These are phyloP conservation scores for Sclerurus mexicanus DNA, from an alignment of 2,113 vertebrate species.

Conservation along the genomic window DNA sequence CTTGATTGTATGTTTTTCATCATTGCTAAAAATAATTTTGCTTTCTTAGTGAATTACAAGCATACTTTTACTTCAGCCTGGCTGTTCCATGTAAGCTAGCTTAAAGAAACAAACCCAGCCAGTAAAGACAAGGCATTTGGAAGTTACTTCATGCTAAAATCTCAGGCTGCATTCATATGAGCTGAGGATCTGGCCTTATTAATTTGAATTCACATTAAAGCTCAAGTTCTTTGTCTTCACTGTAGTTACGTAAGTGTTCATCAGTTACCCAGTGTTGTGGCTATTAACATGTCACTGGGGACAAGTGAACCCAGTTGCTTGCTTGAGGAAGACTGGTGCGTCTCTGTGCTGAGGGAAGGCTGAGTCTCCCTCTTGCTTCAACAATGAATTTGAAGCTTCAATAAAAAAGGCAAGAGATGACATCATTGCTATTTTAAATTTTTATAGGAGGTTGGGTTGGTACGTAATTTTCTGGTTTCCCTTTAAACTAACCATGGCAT, in stretches of 20 bases:
- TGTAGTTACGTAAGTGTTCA: background rate
- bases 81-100: background rate
- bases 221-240: background rate
- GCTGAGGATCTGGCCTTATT: background rate
- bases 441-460: background rate
- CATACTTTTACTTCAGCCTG: background rate
- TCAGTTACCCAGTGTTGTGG: background rate
- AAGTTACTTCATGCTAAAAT: background rate
- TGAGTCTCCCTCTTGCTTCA: background rate
- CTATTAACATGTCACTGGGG: background rate
- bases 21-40: background rate
- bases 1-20: background rate
- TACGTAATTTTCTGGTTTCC: background rate
- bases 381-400: background rate
- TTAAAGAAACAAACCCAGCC: background rate
- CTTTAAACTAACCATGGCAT: background rate
- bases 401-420: background rate
- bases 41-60: conserved; percentile 13
- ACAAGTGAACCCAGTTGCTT: background rate
- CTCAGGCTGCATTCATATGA: background rate
- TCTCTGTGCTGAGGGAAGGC: background rate
- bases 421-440: background rate
- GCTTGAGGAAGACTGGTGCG: background rate
- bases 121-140: background rate
- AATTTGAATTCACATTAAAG: background rate